Percentiles rank a stretch among this genome's conserved stretches.
Evolutionary conservation across 2,797 vertebrate genomes (phyloP).

Genomic region (Iguana delicatissima): DNA sequence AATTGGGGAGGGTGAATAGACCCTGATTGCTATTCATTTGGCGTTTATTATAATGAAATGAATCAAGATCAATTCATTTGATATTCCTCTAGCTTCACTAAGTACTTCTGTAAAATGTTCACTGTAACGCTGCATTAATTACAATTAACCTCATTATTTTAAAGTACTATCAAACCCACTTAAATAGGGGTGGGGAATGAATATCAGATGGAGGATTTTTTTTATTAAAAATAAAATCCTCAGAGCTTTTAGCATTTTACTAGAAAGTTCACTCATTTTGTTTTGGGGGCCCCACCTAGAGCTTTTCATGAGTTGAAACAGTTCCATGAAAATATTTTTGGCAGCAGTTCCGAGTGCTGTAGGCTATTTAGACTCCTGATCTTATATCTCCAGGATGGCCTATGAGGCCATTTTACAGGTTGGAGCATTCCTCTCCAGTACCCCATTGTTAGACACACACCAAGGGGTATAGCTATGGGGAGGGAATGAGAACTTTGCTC

Average conservation of each 20-base stretch:
- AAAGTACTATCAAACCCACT: constrained; percentile 35
- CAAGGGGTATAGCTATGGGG: no score
- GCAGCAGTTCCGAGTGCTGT: not conserved
- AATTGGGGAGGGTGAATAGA: not conserved
- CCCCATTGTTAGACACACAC: no score
- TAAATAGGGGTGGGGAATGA: not conserved
- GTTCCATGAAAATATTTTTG: not conserved
- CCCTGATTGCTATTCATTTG: constrained; percentile 22
- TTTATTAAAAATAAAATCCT: not conserved
- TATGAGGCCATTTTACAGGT: not conserved
- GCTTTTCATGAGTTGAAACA: not conserved
- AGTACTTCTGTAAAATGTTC: constrained; percentile 25
- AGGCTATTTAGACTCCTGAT: not conserved
- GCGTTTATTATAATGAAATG: constrained; percentile 23
- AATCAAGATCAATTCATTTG: constrained; percentile 21
- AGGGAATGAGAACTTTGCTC: no score
- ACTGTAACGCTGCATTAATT: constrained; percentile 32
- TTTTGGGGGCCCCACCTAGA: not conserved
- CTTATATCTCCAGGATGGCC: not conserved
- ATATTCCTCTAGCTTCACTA: constrained; percentile 15
- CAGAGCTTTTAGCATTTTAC: not conserved
- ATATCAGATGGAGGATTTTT: not conserved
- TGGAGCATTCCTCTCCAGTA: no score
- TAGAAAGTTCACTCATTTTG: not conserved
- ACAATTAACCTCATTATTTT: constrained; percentile 39